These are phyloP conservation scores for Grammomys surdaster DNA, from an alignment of 2,113 vertebrate genomes.

Conservation along the genomic window DNA sequence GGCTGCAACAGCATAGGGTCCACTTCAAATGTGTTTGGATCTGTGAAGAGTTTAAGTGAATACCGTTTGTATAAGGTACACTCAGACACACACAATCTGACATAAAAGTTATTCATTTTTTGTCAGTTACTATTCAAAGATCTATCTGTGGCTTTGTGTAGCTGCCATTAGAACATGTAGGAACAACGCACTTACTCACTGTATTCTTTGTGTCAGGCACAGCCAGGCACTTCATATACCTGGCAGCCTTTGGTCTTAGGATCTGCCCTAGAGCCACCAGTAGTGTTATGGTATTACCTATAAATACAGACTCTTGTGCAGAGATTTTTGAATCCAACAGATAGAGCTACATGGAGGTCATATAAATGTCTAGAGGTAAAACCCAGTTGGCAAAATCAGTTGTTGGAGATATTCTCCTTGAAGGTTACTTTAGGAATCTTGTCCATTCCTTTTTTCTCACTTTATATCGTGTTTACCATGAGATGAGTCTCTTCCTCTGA, in stretches of 20 bases:
- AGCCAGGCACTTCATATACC: not conserved
- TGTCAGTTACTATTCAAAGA: not conserved
- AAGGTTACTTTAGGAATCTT: not conserved
- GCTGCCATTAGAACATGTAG: too few relatives aligned
- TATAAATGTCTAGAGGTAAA: not conserved
- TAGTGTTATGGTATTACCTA: not conserved
- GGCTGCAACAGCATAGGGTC: not conserved
- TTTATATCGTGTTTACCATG: not conserved
- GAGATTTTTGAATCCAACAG: not conserved
- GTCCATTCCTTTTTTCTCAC: not conserved
- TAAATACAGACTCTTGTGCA: not conserved
- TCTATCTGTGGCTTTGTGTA: not conserved
- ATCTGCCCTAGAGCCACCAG: not conserved
- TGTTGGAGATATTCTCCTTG: not conserved
- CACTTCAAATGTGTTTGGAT: not conserved
- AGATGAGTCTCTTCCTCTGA: not conserved
- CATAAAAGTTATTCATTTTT: not conserved
- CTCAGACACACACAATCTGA: not conserved
- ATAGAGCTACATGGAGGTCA: not conserved
- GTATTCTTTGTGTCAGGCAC: not conserved
- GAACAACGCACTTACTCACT: not conserved
- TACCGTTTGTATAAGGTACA: not conserved
- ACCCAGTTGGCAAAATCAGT: not conserved
- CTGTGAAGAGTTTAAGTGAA: not conserved
- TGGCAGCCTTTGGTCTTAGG: not conserved